Evolutionary conservation across 2,888 invertebrate species (phyloP), one percentile per base, ranked within the genome.

Genomic region (Cynaeus angustus): DNA sequence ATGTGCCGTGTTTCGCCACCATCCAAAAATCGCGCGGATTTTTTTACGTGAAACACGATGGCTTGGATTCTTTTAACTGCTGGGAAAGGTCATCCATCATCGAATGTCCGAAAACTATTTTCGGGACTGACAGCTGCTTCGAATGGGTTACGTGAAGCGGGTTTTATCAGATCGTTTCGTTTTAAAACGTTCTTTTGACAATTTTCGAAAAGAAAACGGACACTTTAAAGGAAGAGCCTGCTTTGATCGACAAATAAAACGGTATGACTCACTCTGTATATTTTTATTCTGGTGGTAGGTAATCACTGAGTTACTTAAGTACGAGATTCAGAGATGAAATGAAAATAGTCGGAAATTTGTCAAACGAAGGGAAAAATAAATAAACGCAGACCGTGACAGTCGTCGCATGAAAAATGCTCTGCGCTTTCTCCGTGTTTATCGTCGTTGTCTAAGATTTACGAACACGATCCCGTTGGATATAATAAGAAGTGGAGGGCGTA

Each of bases 381-480:
- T 21, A 33, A 33, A n/a, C 33, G 2, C 33, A n/a, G 33, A 2
- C 33, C 7, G 33, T 33, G 21, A 21, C 21, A 21, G 21, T 13
- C 12, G 43, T 46, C 46, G 21, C 16, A 21, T 16, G 46, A 21
- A 26, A 50, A 50, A 50, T 41, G 21, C 16, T 2, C 13, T 10
- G 10, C 21, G 16, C n/a, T 6, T n/a, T 9, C 33, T 41, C 33
- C 14, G 38, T 16, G 41, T 38, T 21, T 56, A 16, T 56, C 26
- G 7, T 26, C 14, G 37, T 13, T 28, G 58, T 45, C 45, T 12
- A 38, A 58, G 58, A 65, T 65, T 65, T 53, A 53, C 64, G 64
- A 53, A 43, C 33, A 65, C 55, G 53, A 45, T 43, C 58, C n/a
- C 45, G 41, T 14, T 13, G 45, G 43, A 58, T 21, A 55, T 28